Percentiles rank a stretch among this genome's conserved stretches.
Conservation (phyloP, 2,888 invertebrate genomes). For the Nasonovia ribisnigri region DNA sequence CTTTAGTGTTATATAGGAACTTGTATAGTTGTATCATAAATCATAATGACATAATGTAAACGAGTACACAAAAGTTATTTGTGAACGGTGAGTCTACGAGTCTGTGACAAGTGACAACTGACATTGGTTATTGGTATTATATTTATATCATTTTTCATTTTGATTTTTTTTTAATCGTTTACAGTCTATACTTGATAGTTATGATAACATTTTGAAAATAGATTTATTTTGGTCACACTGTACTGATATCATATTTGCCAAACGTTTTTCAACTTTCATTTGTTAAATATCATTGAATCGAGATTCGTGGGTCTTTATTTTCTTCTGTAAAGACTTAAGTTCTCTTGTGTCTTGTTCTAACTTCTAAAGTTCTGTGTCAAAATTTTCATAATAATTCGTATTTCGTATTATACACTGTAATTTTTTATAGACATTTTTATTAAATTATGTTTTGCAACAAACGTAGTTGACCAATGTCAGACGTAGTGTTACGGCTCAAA, state of each 20-base stretch:
- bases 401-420: not conserved
- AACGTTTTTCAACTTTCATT: not conserved
- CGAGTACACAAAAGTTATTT: too few species aligned
- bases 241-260: conserved; percentile 4
- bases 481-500: conserved; percentile 52
- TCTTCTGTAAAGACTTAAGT: not conserved
- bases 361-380: not conserved
- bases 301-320: too few species aligned
- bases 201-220: not conserved
- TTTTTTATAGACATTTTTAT: not conserved
- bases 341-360: too few species aligned
- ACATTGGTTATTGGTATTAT: too few species aligned
- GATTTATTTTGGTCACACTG: conserved; percentile 26
- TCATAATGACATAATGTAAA: too few species aligned
- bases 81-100: too few species aligned
- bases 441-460: conserved; percentile 1
- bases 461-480: conserved; percentile 54
- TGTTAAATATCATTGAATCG: not conserved
- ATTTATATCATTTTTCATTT: too few species aligned
- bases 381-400: not conserved
- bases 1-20: too few species aligned
- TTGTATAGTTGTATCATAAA: too few species aligned
- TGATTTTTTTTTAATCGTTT: not conserved
- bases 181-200: not conserved
- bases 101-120: too few species aligned